Evolutionary conservation across 2,797 vertebrate species (phyloP).

Genomic region (Mormyrus hasselquistii): DNA sequence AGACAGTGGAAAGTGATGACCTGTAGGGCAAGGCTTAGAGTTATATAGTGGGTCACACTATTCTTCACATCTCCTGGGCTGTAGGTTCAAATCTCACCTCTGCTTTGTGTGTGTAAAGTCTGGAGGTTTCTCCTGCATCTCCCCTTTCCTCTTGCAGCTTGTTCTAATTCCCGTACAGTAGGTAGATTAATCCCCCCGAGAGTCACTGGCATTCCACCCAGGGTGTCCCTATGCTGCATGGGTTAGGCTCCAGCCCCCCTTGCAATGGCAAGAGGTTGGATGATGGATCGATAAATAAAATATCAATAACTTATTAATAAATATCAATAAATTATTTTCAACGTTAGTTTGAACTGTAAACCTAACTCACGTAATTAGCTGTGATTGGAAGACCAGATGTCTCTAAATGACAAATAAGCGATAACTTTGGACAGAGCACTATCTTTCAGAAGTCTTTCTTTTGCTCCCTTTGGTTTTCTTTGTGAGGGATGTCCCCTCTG

Average conservation of each 20-base stretch:
- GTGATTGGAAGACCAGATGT: neutral
- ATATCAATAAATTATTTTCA: neutral
- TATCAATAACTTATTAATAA: neutral
- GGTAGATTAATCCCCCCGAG: neutral
- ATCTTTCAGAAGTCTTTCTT: neutral
- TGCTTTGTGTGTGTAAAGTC: neutral
- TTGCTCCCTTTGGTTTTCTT: neutral
- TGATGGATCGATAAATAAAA: neutral
- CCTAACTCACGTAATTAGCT: neutral
- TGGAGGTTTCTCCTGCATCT: neutral
- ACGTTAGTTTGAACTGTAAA: neutral
- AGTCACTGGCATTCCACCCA: neutral
- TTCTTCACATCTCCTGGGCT: neutral
- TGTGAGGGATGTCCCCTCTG: neutral
- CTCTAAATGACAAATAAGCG: neutral
- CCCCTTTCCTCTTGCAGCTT: neutral
- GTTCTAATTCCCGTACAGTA: neutral
- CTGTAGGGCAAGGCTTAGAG: neutral
- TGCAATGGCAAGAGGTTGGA: neutral
- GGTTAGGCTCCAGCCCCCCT: neutral
- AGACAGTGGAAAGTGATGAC: neutral
- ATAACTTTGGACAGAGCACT: neutral
- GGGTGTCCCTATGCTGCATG: neutral
- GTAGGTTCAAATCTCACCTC: neutral
- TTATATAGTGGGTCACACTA: neutral